Evolutionary conservation across 2,888 invertebrate genomes (phyloP).

Genomic region (Lepas anatifera): DNA sequence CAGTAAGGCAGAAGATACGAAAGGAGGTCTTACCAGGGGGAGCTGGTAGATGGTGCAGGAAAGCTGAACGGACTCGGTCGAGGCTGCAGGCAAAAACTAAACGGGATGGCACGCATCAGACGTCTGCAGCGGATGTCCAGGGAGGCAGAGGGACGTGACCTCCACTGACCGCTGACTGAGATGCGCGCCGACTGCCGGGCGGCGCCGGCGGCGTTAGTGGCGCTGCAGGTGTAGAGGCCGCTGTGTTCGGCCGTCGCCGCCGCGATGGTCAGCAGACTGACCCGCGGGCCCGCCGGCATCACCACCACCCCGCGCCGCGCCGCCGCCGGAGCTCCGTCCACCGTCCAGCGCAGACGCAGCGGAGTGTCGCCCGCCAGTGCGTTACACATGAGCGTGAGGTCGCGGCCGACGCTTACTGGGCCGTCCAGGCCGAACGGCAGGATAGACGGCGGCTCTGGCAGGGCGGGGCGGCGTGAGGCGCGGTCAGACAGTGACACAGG

Average conservation of each 20-base stretch:
- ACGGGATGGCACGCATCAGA: no score
- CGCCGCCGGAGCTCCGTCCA: conserved; percentile 19
- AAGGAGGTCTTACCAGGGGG: no score
- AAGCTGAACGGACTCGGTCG: no score
- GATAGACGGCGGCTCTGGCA: conserved; percentile 26
- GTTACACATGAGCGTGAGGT: conserved; percentile 24
- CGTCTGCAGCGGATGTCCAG: no score
- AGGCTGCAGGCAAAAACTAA: no score
- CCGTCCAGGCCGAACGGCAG: conserved; percentile 26
- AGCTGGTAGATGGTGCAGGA: no score
- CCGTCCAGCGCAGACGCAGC: conserved; percentile 23
- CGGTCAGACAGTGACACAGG: no score
- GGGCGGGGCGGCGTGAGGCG: conserved; percentile 28
- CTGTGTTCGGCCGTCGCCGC: conserved; percentile 28
- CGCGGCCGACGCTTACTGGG: conserved; percentile 24
- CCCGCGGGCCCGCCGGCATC: conserved; percentile 22
- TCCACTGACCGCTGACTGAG: conserved; percentile 25
- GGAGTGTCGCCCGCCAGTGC: conserved; percentile 25
- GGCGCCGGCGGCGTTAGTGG: conserved; percentile 25
- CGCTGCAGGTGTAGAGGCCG: conserved; percentile 28
- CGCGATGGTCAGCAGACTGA: conserved; percentile 26
- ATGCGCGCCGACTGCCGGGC: conserved; percentile 23
- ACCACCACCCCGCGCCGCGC: conserved; percentile 20
- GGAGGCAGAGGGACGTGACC: no score
- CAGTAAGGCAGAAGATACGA: no score